These are phyloP conservation scores for Eidolon dupreanum DNA, from an alignment of 2,797 vertebrate species.

Conservation along the genomic window DNA sequence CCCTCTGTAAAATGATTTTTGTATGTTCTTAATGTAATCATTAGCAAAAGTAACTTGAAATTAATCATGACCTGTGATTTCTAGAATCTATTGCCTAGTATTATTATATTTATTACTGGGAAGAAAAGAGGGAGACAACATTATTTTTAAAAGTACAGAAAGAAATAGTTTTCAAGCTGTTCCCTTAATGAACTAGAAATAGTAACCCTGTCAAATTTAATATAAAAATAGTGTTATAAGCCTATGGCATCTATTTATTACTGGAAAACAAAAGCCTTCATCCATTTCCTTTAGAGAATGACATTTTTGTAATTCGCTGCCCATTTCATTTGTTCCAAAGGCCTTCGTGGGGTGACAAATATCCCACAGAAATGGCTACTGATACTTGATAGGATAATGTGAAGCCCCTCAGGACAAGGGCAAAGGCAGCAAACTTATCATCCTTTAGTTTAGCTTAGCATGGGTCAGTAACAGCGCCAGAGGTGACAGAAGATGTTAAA, in stretches of 20 bases:
- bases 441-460: slow-evolving; percentile 92
- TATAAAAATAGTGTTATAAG: slow-evolving; percentile 90
- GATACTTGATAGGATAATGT: slow-evolving; percentile 92
- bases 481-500: slow-evolving; percentile 91
- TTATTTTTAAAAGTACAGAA: slow-evolving; percentile 87
- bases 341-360: slow-evolving; percentile 90
- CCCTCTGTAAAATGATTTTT: slow-evolving; percentile 64
- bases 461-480: slow-evolving; percentile 92
- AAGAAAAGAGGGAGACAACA: slow-evolving; percentile 77
- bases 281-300: slow-evolving; percentile 91
- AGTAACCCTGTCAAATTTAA: slow-evolving; percentile 89
- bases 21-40: slow-evolving; percentile 63
- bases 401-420: slow-evolving; percentile 91
- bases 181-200: slow-evolving; percentile 90
- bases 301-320: slow-evolving; percentile 91
- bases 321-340: slow-evolving; percentile 91
- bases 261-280: slow-evolving; percentile 89
- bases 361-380: slow-evolving; percentile 90
- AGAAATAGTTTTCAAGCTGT: slow-evolving; percentile 87
- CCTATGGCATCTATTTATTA: slow-evolving; percentile 89
- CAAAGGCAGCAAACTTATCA: slow-evolving; percentile 93
- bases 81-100: slow-evolving; percentile 67
- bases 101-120: slow-evolving; percentile 82
- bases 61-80: slow-evolving; percentile 74
- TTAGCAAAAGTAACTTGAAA: slow-evolving; percentile 71